Evolutionary conservation across 2,797 vertebrate species (phyloP), one percentile per base, ranked within the genome.

Genomic region (Mormyrops boulengeri): DNA sequence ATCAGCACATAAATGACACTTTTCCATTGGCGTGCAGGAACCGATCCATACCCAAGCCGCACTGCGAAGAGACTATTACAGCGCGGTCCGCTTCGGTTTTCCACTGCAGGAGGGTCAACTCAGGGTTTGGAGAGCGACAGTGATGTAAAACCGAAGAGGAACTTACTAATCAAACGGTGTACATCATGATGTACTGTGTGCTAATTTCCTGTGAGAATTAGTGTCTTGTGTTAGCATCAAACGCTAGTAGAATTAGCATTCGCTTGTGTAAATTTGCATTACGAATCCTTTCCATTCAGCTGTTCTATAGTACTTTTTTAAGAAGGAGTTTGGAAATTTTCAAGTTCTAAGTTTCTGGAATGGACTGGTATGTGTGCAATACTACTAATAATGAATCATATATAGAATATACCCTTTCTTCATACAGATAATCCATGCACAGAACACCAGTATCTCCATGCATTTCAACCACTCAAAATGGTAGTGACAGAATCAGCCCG

Each of bases 1-100:
- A 90, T 69, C 87, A 85, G 91, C 87, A 92, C 91, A 89, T 49
- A 5, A 0, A 22, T 66, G 88, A 12, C 60, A 30, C n/a, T 66
- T 66, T 66, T 66, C 60, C 60, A 66, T 12, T 30, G 60, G 22
- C 60, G 22, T 66, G 30, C 60, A 12, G 22, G 60, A 66, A 66
- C 60, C 22, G 60, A 30, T 30, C 60, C 22, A 30, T 66, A 66
- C 60, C 60, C 60, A 3, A 66, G 60, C 60, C 22, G 9, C 11
- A 30, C 60, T 66, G 60, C 22, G 22, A 66, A 66, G 60, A 66
- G 60, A 66, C n/a, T 30, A 62, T 62, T 66, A 30, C 60, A 66
- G 60, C 3, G 9, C 22, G 3, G 60, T 11, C 3, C n/a, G 60
- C 0, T 62, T 62, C 57, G 22, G 60, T 66, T 66, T 66, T 66